Conservation (phyloP, 2,888 invertebrate species). For the Pristionchus japonicus region DNA sequence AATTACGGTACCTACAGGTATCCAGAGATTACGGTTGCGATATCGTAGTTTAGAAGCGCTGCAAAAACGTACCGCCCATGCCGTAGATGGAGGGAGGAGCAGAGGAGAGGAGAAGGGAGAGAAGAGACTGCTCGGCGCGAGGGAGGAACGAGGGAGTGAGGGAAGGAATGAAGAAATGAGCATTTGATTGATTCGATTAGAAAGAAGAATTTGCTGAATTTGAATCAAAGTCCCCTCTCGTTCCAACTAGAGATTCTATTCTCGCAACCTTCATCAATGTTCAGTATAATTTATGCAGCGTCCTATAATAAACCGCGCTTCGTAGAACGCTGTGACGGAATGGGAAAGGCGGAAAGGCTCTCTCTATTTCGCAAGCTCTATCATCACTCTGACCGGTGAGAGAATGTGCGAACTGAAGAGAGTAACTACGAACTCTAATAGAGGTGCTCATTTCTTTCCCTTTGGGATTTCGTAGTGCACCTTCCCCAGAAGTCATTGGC, state of each 20-base stretch:
- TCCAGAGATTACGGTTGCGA: background rate
- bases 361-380: no score
- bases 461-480: no score
- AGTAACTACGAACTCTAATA: no score
- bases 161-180: background rate
- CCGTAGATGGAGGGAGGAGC: background rate
- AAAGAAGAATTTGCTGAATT: background rate
- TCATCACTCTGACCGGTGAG: no score
- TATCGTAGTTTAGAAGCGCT: background rate
- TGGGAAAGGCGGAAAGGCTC: no score
- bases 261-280: no score
- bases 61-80: no score
- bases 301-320: background rate
- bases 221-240: no score
- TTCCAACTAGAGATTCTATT: no score
- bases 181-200: background rate
- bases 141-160: background rate
- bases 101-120: no score
- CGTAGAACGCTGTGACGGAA: background rate
- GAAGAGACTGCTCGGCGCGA: background rate
- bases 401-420: no score
- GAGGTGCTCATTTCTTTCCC: no score
- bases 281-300: background rate
- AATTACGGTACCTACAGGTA: background rate
- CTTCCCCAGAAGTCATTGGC: background rate